A percentile compares a stretch with the other conserved stretches of the same genome.
Conservation (phyloP, 2,888 invertebrate genomes). For the Listrodromus nycthemerus region DNA sequence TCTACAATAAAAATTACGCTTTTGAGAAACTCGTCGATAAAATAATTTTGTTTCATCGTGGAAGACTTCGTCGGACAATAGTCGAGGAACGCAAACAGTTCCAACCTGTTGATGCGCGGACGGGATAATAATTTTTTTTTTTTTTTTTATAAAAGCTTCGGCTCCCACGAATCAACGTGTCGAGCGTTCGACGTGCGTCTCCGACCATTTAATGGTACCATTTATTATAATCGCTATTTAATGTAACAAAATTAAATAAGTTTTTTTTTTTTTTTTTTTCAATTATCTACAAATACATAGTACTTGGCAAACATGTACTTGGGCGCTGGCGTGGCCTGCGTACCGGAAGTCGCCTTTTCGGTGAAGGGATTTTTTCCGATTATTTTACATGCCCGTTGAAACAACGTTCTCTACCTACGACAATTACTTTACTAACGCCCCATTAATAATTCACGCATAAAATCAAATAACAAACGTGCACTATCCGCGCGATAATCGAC, state of each 20-base stretch:
- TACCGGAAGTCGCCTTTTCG: conserved; percentile 11
- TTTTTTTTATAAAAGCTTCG: conserved; percentile 19
- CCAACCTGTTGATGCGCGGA: conserved; percentile 57
- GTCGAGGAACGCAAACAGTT: conserved; percentile 46
- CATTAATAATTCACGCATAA: conserved; percentile 52
- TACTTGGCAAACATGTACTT: conserved; percentile 60
- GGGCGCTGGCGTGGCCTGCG: too few species aligned
- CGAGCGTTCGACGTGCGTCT: conserved; percentile 63
- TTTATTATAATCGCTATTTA: conserved; percentile 39
- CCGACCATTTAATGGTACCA: conserved; percentile 46
- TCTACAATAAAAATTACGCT: neutral
- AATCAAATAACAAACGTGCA: conserved; percentile 57
- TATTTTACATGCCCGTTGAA: conserved; percentile 20
- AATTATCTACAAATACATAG: conserved; percentile 63
- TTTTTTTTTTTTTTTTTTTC: conserved; percentile 31
- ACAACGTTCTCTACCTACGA: conserved; percentile 47
- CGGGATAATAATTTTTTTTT: conserved; percentile 32
- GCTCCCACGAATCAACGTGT: conserved; percentile 68
- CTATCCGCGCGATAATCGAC: conserved; percentile 50
- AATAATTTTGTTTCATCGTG: neutral
- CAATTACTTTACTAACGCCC: conserved; percentile 45
- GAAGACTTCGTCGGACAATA: conserved; percentile 38
- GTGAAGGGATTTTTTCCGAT: conserved; percentile 11
- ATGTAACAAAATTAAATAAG: conserved; percentile 63
- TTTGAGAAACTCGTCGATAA: conserved; percentile 8